Base-by-base conservation (phyloP, 1,140 invertebrate genomes). In the Spodoptera litura region DNA sequence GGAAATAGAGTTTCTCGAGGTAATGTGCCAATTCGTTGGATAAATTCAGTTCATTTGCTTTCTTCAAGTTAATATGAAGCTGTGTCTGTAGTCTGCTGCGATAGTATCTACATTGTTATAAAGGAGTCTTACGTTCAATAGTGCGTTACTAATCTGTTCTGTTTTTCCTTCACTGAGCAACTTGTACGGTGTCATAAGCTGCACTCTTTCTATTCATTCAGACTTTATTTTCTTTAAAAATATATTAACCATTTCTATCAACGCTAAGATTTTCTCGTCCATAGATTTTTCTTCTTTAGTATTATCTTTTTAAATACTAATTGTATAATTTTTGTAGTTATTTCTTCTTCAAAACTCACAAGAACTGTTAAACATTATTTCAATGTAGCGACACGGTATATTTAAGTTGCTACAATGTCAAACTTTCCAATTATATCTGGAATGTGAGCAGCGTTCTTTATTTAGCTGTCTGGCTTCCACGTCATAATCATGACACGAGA, bases 401-500 rank as follows among this genome's bases (percentile, higher is more conserved):
- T 66, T 49, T 44, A 44, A 49, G 38, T 66, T 20, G 35, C 56
- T 59, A 49, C 38, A 49, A 11, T 13, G 12, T 59, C 35, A 49
- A 73, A 73, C 20, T 61, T 74, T 74, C 56, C 55, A 27, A 20
- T 27, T 27, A 74, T 25, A 51, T 61, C 38, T 15, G 70, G 72
- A 74, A 61, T 61, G 66, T 70, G 66, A 53, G 8, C 70, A 49
- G 11, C 20, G 66, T 44, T 75, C 73, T 62, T 51, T 15, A 75
- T 64, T 75, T 75, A 75, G 73, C 44, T 64, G 73, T 62, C 73
- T 64, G 49, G 73, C 58, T 51, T 62, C 10, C 12, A 77, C 81
- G 66, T 79, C 78, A 79, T 73, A 73, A 35, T 61, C 62, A 77
- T 81, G 58, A 78, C 76, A 78, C 53, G 71, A 61, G 71, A 64